phyloP scores from a whole-genome alignment of 2,888 invertebrate species.

The Artemia sinica region DNA sequence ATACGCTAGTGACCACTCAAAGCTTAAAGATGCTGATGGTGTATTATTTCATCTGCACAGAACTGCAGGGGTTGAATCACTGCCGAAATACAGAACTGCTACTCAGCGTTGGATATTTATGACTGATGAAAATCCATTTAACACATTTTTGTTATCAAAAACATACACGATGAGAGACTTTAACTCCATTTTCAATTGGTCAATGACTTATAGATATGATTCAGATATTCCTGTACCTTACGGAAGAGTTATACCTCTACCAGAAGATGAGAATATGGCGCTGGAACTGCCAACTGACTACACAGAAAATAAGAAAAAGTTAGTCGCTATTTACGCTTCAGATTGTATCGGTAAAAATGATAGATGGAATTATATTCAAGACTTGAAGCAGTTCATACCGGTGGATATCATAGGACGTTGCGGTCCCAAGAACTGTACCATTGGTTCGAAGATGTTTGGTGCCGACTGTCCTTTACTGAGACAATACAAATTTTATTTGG shows the following conservation, averaged over 20 bases:
- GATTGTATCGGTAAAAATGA: slow-evolving; percentile 27
- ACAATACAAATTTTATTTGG: slow-evolving; percentile 30
- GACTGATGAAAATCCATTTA: slow-evolving; percentile 47
- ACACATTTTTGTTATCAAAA: slow-evolving; percentile 38
- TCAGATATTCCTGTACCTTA: slow-evolving; percentile 31
- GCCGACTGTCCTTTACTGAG: slow-evolving; percentile 25
- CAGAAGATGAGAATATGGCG: neutral
- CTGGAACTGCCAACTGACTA: neutral
- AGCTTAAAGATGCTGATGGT: slow-evolving; percentile 41
- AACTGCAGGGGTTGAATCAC: slow-evolving; percentile 33
- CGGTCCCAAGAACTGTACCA: slow-evolving; percentile 29
- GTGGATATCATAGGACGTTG: slow-evolving; percentile 27
- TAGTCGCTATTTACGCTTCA: slow-evolving; percentile 26
- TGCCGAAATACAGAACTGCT: slow-evolving; percentile 36
- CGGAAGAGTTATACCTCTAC: slow-evolving; percentile 27
- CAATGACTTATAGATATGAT: slow-evolving; percentile 29
- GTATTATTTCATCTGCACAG: slow-evolving; percentile 44
- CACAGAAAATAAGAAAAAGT: slow-evolving; percentile 21
- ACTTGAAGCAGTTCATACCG: slow-evolving; percentile 25
- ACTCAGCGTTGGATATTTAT: slow-evolving; percentile 50
- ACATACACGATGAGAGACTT: slow-evolving; percentile 33
- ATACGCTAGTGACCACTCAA: slow-evolving; percentile 34
- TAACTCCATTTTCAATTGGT: slow-evolving; percentile 31
- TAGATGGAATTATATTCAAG: slow-evolving; percentile 26
- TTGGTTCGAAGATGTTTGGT: slow-evolving; percentile 32